Base-by-base conservation (phyloP, 2,797 vertebrate species). In the Crossoptilon crossoptilon region DNA sequence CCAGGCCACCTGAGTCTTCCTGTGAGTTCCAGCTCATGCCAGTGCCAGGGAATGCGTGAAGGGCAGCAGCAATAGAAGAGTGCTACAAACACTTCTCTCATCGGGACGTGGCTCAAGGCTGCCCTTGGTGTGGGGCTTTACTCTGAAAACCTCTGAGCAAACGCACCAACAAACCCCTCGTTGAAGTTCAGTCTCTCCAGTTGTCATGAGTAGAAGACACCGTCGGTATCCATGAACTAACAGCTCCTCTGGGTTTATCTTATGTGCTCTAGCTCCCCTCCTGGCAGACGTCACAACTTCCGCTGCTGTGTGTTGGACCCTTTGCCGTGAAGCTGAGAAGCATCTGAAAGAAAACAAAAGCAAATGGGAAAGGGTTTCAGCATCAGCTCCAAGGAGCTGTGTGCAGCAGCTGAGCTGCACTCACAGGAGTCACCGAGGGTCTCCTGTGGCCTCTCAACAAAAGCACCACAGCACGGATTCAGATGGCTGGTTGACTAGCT, bases 281-380 rank as follows among this genome's bases (percentile, higher is more conserved):
- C 85, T 82, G 6, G 62, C 91, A 96, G 94, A 75, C 0, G 66
- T 98, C 97, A 98, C 95, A 98, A 97, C 86, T 98, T 98, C 93
- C 98, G 97, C 48, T 97, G 97, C 71, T 97, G 97, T 22, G 96
- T 93, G 10, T 74, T 93, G 86, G 97, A 93, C 84, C 98, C 98
- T 97, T 98, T 98, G 77, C 97, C 92, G 0, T 98, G 98, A 87
- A 98, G 97, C 90, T 98, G 98, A 93, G 98, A 92, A 71, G 97
- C 92, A 97, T 98, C 98, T 98, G 96, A 49, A 97, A 97, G 93
- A 91, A 75, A 93, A 92, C 1, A 79, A 95, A 96, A 84, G 31
- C 71, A 84, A 84, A 75, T 93, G 84, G 72, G 81, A 67, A 56
- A 13, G 37, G 51, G 39, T 22, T 29, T 94, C 1, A 21, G 71